Conservation (phyloP, 30 jellyfish, hydroid and myxozoan genomes). For the Turritopsis dohrnii region DNA sequence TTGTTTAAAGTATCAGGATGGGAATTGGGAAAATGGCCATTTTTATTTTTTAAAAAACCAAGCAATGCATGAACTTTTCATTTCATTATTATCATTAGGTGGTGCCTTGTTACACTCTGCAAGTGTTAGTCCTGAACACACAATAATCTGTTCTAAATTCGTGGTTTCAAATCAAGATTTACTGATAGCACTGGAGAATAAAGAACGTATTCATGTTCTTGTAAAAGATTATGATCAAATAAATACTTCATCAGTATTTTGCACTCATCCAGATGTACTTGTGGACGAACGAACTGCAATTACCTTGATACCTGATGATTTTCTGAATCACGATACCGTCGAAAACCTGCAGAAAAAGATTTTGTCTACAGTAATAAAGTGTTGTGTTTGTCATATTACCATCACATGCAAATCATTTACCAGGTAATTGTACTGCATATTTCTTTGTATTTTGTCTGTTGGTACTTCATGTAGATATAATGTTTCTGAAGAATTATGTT, state of each 20-base stretch:
- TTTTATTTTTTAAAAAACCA: too few relatives aligned
- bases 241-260: neutral
- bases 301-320: conserved; percentile 27
- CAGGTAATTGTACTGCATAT: neutral
- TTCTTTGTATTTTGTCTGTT: too few relatives aligned
- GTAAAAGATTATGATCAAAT: conserved; percentile 40
- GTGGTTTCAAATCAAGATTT: conserved; percentile 42
- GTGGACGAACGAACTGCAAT: conserved; percentile 63
- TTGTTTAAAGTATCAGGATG: too few relatives aligned
- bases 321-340: neutral
- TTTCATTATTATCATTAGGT: neutral
- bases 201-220: conserved; percentile 35
- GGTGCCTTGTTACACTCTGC: conserved; percentile 9
- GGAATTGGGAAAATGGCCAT: too few relatives aligned
- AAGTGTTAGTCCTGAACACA: conserved; percentile 39
- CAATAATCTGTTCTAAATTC: conserved; percentile 43
- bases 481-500: too few relatives aligned
- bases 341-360: neutral
- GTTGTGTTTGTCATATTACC: conserved; percentile 24
- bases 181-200: conserved; percentile 52
- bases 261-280: conserved; percentile 58
- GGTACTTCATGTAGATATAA: too few relatives aligned
- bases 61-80: too few relatives aligned
- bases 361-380: conserved; percentile 33
- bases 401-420: neutral